Evolutionary conservation across 2,888 invertebrate genomes (phyloP).

Genomic region (Chalcis sispes): DNA sequence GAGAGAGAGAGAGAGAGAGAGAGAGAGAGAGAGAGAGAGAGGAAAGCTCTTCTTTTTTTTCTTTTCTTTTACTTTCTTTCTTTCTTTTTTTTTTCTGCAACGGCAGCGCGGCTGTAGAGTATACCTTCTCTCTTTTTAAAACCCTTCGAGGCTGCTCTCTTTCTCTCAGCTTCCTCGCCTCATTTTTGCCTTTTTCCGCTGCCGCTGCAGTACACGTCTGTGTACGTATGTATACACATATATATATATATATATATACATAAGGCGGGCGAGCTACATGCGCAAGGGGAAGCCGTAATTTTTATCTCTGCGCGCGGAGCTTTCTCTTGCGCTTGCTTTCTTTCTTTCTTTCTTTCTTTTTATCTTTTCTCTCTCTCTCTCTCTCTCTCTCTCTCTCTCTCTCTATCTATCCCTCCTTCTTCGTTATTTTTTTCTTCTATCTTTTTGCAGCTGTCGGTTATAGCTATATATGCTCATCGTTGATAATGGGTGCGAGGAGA

Average conservation of each 20-base stretch:
- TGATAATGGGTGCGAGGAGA: conserved; percentile 14
- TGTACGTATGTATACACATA: too few relatives aligned
- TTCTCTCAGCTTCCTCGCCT: conserved; percentile 14
- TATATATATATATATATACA: too few relatives aligned
- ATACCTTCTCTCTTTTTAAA: conserved; percentile 43
- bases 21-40: too few relatives aligned
- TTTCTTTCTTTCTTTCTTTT: conserved; percentile 13
- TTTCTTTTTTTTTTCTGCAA: conserved; percentile 23
- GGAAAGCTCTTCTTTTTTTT: neutral
- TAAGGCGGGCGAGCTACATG: neutral
- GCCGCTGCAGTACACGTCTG: neutral
- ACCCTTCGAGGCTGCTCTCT: conserved; percentile 32
- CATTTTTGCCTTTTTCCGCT: conserved; percentile 49
- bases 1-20: too few relatives aligned
- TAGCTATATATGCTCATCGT: neutral
- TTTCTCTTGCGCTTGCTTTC: neutral
- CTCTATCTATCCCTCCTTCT: neutral
- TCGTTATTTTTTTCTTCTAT: neutral
- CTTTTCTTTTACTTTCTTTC: neutral
- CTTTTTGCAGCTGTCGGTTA: too few relatives aligned
- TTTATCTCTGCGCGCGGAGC: conserved; percentile 21
- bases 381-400: neutral
- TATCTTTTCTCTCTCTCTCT: neutral
- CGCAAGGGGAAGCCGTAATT: conserved; percentile 27
- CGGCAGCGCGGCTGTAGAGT: neutral